phyloP scores from a whole-genome alignment of 2,888 invertebrate genomes.

The Lamproptera curius region DNA sequence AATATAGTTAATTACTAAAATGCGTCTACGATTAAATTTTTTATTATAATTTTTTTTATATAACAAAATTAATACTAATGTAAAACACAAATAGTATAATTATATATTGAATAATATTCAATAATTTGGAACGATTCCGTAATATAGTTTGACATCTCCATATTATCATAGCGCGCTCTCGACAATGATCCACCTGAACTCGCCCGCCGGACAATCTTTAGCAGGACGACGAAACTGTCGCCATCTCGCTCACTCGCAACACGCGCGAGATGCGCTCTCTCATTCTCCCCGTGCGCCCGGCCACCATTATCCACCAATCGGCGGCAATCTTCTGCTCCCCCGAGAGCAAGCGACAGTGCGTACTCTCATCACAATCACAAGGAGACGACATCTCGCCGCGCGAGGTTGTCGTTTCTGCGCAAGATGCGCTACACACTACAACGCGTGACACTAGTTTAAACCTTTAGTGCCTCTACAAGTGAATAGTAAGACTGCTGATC shows the following conservation, averaged over 20 bases:
- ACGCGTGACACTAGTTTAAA: conserved; percentile 45
- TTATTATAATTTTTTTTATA: too few species aligned
- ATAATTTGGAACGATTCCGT: conserved; percentile 22
- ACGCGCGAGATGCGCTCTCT: conserved; percentile 64
- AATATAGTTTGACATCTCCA: conserved; percentile 57
- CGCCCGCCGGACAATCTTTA: conserved; percentile 62
- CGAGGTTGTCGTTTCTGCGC: conserved; percentile 68
- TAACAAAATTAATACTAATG: too few species aligned
- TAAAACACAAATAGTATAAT: too few species aligned
- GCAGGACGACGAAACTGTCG: conserved; percentile 61
- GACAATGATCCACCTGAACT: conserved; percentile 67
- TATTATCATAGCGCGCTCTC: conserved; percentile 66
- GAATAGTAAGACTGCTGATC: conserved; percentile 49
- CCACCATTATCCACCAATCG: conserved; percentile 71
- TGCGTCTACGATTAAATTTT: too few species aligned
- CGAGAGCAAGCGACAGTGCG: conserved; percentile 78
- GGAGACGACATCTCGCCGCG: conserved; percentile 71
- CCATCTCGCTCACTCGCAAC: conserved; percentile 62
- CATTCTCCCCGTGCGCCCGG: conserved; percentile 62
- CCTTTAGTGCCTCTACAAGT: conserved; percentile 52
- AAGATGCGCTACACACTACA: conserved; percentile 42
- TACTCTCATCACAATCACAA: conserved; percentile 74
- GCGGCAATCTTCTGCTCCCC: conserved; percentile 75
- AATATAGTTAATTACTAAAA: too few species aligned
- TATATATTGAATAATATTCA: conserved; percentile 15